These are phyloP conservation scores for Hylaea fasciaria DNA, from an alignment of 2,888 invertebrate genomes.

Conservation along the genomic window DNA sequence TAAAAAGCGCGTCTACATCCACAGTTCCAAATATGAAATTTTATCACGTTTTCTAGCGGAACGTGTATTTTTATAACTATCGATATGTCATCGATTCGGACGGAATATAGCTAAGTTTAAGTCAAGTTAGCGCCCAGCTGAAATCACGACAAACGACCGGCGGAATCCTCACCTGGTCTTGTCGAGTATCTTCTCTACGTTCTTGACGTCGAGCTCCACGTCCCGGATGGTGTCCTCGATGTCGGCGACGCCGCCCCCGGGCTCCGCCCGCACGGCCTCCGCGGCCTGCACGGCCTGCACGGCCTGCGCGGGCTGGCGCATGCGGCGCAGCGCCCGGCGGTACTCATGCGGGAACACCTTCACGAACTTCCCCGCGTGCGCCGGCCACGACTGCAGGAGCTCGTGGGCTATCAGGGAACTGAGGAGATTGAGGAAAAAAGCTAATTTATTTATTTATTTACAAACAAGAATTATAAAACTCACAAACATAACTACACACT, in stretches of 20 bases:
- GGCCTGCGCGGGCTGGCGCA: slow-evolving; percentile 64
- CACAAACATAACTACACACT: too few species aligned
- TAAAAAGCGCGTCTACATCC: too few species aligned
- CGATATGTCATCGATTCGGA: too few species aligned
- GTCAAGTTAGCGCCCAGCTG: not conserved
- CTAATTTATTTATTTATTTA: not conserved
- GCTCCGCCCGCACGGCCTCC: slow-evolving; percentile 39
- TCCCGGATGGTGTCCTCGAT: slow-evolving; percentile 96
- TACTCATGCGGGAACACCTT: slow-evolving; percentile 99
- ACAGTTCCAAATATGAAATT: too few species aligned
- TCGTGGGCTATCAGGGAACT: slow-evolving; percentile 92
- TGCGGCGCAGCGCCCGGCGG: slow-evolving; percentile 92
- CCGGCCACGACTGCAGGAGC: slow-evolving; percentile 92
- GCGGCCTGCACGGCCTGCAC: slow-evolving; percentile 45
- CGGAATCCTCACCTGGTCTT: slow-evolving; percentile 85
- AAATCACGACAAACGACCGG: not conserved
- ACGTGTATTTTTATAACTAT: too few species aligned
- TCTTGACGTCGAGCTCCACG: slow-evolving; percentile 90
- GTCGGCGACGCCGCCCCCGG: slow-evolving; percentile 88
- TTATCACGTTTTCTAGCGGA: too few species aligned
- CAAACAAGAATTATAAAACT: not conserved
- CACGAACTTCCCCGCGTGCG: slow-evolving; percentile 90
- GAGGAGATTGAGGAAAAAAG: slow-evolving; percentile 1
- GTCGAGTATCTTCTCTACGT: slow-evolving; percentile 92
- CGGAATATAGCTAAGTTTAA: too few species aligned